Conservation (phyloP, 2,797 vertebrate species). For the Halcyon chelicuti region DNA sequence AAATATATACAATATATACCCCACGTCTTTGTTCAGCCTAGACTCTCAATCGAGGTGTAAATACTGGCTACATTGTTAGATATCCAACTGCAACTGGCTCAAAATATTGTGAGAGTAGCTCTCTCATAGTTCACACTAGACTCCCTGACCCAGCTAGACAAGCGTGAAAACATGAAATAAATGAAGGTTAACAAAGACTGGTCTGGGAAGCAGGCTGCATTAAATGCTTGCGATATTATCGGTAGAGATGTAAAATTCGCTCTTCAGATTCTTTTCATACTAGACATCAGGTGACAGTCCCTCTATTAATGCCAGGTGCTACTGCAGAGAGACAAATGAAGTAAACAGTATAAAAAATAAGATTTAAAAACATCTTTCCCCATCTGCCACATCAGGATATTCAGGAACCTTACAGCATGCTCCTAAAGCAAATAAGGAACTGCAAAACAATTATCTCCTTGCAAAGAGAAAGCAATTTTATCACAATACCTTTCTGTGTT, state of each 20-base stretch:
- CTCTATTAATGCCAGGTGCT: background rate
- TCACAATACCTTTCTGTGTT: conserved; percentile 95
- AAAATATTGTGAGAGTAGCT: conserved; percentile 64
- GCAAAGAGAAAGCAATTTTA: conserved; percentile 61
- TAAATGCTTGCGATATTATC: background rate
- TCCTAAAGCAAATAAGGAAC: conserved; percentile 60
- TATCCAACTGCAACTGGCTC: conserved; percentile 49
- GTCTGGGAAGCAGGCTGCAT: conserved; percentile 45
- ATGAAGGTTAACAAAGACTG: conserved; percentile 87
- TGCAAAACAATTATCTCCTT: conserved; percentile 49
- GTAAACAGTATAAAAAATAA: background rate
- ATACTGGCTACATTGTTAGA: conserved; percentile 72
- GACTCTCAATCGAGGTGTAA: conserved; percentile 54
- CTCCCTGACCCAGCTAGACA: conserved; percentile 80
- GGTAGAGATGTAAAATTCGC: background rate
- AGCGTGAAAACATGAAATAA: conserved; percentile 83
- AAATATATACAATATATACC: conserved; percentile 30
- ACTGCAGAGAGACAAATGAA: conserved; percentile 10
- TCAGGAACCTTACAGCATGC: conserved; percentile 48
- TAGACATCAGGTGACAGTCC: background rate
- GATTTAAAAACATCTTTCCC: background rate
- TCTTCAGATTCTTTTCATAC: background rate
- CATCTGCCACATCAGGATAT: conserved; percentile 23
- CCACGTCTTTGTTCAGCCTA: conserved; percentile 73
- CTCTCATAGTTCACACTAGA: conserved; percentile 57